These are phyloP conservation scores for Stenoptilia bipunctidactyla DNA, from an alignment of 2,888 invertebrate species.

Conservation along the genomic window DNA sequence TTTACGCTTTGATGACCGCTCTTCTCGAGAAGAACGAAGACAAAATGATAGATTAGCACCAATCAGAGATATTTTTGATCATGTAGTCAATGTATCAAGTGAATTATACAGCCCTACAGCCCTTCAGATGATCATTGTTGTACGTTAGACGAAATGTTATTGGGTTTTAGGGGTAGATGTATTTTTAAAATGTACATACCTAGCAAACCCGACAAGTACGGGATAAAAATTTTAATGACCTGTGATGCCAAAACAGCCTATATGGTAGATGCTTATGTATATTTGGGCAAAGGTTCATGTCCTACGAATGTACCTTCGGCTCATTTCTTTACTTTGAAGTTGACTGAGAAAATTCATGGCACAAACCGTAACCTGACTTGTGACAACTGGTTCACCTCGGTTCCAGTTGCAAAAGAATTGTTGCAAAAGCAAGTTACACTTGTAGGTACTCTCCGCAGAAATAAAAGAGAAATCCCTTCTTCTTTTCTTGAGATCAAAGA, in stretches of 20 bases:
- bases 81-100: too few relatives aligned
- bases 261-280: slow-evolving; percentile 3
- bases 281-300: slow-evolving; percentile 3
- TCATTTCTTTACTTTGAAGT: slow-evolving; percentile 6
- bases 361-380: slow-evolving; percentile 7
- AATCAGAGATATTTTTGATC: too few relatives aligned
- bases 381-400: slow-evolving; percentile 10
- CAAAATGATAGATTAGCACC: too few relatives aligned
- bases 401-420: slow-evolving; percentile 8
- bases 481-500: slow-evolving; percentile 6
- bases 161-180: too few relatives aligned
- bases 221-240: slow-evolving; percentile 1
- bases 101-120: too few relatives aligned
- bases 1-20: too few relatives aligned
- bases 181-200: too few relatives aligned
- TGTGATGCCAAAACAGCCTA: slow-evolving; percentile 7
- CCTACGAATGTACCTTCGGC: slow-evolving; percentile 6
- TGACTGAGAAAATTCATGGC: slow-evolving; percentile 5
- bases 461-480: slow-evolving; percentile 12
- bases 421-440: slow-evolving; percentile 7
- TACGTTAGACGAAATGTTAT: too few relatives aligned
- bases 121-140: too few relatives aligned
- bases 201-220: too few relatives aligned
- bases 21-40: too few relatives aligned
- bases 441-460: slow-evolving; percentile 9